Percentiles rank a stretch among this genome's conserved stretches.
Evolutionary conservation across 64 coral and sea anemone species (phyloP).

Genomic region (Pocillopora verrucosa): DNA sequence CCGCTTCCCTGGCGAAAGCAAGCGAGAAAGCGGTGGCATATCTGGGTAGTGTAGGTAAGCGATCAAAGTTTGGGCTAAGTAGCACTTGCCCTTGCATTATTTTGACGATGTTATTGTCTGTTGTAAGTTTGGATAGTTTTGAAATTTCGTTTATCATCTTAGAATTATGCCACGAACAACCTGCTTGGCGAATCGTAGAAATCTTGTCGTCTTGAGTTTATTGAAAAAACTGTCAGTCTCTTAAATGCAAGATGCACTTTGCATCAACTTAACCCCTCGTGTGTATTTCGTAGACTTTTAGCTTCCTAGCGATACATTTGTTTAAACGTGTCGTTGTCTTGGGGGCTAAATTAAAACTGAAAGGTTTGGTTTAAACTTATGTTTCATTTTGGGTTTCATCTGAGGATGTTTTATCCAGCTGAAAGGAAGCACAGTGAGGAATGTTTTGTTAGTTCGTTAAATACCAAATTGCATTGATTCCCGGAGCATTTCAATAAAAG

Average conservation of each 20-base stretch:
- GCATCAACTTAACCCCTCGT: too few relatives aligned
- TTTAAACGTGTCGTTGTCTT: too few relatives aligned
- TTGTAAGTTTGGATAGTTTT: background rate
- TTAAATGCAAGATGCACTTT: too few relatives aligned
- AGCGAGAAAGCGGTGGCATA: constrained; percentile 23
- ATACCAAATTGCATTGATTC: background rate
- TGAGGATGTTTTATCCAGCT: background rate
- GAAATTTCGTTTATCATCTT: background rate
- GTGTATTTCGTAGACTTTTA: too few relatives aligned
- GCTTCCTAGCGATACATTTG: too few relatives aligned
- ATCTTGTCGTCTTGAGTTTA: background rate
- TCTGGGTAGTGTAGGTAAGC: constrained; percentile 21
- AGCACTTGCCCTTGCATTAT: background rate
- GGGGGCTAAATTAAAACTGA: too few relatives aligned
- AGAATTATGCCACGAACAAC: background rate
- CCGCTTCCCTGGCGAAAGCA: background rate
- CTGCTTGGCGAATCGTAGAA: background rate
- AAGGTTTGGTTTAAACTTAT: too few relatives aligned
- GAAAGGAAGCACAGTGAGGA: background rate
- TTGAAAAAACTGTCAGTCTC: background rate
- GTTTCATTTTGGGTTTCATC: background rate
- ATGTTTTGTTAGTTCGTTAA: background rate
- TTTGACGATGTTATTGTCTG: background rate
- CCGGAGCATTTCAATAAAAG: background rate
- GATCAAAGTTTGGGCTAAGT: background rate